phyloP scores from a whole-genome alignment of 1,140 invertebrate genomes.

The Zaprionus inermis region DNA sequence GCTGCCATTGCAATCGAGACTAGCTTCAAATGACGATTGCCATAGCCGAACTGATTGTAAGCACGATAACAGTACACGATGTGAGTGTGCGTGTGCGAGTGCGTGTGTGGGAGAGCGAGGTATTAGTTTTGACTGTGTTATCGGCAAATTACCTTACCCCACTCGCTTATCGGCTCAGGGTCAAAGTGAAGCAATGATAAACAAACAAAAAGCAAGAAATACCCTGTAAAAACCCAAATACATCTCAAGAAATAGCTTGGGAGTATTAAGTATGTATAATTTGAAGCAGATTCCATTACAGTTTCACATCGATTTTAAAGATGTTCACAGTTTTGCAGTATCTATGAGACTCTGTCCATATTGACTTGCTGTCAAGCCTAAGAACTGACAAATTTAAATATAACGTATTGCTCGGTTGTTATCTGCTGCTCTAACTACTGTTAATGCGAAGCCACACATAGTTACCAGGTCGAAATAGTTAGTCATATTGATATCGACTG shows the following conservation, averaged over 20 bases:
- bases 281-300: too few relatives aligned
- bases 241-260: background rate
- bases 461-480: background rate
- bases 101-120: background rate
- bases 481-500: slow-evolving; percentile 2
- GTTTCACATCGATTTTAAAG: too few relatives aligned
- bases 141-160: slow-evolving; percentile 3
- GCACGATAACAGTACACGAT: background rate
- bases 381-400: background rate
- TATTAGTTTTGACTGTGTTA: background rate
- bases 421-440: background rate
- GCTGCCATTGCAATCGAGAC: background rate
- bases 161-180: slow-evolving; percentile 4
- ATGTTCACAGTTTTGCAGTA: too few relatives aligned
- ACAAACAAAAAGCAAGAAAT: background rate
- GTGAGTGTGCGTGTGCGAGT: background rate
- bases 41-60: background rate
- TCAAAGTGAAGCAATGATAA: background rate
- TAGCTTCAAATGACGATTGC: background rate
- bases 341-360: background rate
- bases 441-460: background rate
- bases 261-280: background rate
- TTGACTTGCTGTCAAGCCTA: background rate
- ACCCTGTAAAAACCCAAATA: background rate
- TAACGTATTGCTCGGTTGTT: background rate